Evolutionary conservation across 2,113 vertebrate genomes (phyloP).

Genomic region (Bos indicus): DNA sequence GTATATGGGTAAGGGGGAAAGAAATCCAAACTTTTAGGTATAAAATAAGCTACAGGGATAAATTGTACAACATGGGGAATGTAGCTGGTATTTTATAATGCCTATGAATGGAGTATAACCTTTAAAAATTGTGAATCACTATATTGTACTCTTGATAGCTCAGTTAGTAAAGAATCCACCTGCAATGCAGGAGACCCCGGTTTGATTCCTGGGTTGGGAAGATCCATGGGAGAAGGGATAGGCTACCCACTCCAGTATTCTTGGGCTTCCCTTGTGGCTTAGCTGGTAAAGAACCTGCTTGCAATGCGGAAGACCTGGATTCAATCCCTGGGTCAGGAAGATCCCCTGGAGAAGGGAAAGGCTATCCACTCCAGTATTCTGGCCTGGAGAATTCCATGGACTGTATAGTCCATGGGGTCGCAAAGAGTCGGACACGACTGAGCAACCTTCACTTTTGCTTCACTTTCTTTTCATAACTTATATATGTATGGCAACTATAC

Average conservation of each 20-base stretch:
- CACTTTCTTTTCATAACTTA: not conserved
- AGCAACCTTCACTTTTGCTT: not conserved
- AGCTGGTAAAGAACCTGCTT: not conserved
- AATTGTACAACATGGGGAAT: not conserved
- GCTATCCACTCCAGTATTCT: not conserved
- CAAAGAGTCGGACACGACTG: fast-evolving
- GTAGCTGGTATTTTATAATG: not conserved
- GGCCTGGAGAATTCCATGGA: not conserved
- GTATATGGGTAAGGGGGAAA: not conserved
- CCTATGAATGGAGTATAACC: not conserved
- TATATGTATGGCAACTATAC: not conserved
- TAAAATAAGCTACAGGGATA: not conserved
- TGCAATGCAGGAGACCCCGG: not conserved
- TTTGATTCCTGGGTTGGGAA: not conserved
- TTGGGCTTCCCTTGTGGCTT: not conserved
- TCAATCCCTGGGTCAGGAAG: not conserved
- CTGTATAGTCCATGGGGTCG: not conserved
- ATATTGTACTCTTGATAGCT: not conserved
- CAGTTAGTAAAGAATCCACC: not conserved
- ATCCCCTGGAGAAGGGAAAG: not conserved
- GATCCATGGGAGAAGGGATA: not conserved
- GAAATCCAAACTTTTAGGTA: not conserved
- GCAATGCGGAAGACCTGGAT: not conserved
- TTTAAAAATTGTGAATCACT: not conserved
- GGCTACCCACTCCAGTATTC: not conserved